phyloP scores from a whole-genome alignment of 2,797 vertebrate genomes.

The Enoplosus armatus region DNA sequence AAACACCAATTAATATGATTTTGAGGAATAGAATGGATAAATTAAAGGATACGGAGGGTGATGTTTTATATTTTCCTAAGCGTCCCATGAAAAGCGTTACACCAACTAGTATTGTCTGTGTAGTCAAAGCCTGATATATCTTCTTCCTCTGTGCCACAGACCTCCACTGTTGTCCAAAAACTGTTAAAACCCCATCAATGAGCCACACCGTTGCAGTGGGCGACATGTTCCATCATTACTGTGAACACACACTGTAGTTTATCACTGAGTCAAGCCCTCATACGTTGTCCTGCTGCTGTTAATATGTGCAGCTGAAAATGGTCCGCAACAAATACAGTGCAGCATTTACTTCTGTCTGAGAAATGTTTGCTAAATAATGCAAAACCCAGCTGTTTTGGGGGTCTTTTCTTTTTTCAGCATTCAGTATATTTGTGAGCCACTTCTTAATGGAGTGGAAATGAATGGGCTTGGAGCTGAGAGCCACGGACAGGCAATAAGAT shows the following conservation, averaged over 20 bases:
- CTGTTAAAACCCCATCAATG: neutral
- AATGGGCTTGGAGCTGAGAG: neutral
- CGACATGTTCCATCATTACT: neutral
- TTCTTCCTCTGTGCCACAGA: neutral
- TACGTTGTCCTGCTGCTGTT: neutral
- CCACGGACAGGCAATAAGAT: too few species aligned
- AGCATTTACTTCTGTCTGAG: neutral
- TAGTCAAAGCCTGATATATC: neutral
- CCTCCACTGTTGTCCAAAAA: neutral
- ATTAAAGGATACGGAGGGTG: neutral
- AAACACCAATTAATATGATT: neutral
- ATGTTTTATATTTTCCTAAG: neutral
- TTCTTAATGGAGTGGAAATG: neutral
- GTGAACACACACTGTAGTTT: conserved; percentile 1
- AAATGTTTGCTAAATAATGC: neutral
- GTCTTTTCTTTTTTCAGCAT: too few species aligned
- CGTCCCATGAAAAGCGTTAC: neutral
- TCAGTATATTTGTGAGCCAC: too few species aligned
- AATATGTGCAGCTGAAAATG: conserved; percentile 11
- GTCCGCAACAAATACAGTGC: neutral
- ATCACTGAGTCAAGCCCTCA: neutral
- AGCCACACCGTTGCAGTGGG: neutral
- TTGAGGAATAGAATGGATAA: neutral
- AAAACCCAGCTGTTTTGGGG: neutral
- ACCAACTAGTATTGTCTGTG: neutral